Conservation (phyloP, 2,113 vertebrate species). For the Bufo gargarizans region DNA sequence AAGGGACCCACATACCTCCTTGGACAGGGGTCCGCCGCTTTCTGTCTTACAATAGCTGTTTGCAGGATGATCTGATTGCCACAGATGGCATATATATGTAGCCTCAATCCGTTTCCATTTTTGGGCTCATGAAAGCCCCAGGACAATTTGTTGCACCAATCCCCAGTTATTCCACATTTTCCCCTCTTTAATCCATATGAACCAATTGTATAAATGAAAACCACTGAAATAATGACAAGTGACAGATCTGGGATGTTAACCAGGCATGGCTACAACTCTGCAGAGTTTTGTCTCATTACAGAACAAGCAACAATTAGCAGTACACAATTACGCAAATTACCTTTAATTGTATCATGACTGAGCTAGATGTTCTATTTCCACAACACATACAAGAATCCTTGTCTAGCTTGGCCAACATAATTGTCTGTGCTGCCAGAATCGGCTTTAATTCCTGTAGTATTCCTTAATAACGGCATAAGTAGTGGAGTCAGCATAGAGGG, state of each 20-base stretch:
- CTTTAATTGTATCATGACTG: slow-evolving; percentile 74
- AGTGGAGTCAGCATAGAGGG: slow-evolving; percentile 69
- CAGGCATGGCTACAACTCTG: slow-evolving; percentile 66
- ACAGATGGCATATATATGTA: no score
- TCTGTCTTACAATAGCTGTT: no score
- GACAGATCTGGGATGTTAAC: slow-evolving; percentile 68
- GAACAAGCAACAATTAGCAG: slow-evolving; percentile 71
- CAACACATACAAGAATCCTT: slow-evolving; percentile 67
- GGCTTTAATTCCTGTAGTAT: slow-evolving; percentile 65
- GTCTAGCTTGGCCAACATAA: slow-evolving; percentile 68
- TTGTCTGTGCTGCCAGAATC: slow-evolving; percentile 64
- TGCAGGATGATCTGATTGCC: no score
- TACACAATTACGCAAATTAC: slow-evolving; percentile 72
- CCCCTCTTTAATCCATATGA: background rate
- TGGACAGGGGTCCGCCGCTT: no score
- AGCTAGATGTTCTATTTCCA: slow-evolving; percentile 72
- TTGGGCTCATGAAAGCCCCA: no score
- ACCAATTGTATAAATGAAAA: background rate
- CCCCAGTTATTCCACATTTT: background rate
- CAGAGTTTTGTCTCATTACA: slow-evolving; percentile 70
- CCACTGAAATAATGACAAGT: slow-evolving; percentile 52
- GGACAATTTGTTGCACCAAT: no score
- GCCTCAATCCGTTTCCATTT: no score
- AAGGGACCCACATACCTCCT: no score
- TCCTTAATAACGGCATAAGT: slow-evolving; percentile 67